Conservation (phyloP, 2,797 vertebrate genomes). For the Platalea minor region DNA sequence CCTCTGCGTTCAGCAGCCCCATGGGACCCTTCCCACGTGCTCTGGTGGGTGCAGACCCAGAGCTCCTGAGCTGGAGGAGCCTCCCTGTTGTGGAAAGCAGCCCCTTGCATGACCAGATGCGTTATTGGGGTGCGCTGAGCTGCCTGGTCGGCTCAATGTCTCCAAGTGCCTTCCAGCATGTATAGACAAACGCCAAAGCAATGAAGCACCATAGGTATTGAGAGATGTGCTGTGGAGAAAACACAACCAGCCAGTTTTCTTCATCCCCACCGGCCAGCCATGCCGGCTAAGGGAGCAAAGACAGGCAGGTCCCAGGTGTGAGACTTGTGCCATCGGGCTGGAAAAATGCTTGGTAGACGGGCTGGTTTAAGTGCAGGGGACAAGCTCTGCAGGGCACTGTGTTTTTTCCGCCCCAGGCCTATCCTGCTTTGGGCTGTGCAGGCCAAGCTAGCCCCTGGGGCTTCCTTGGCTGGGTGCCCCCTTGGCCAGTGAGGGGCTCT, state of each 20-base stretch:
- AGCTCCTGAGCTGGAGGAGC: neutral
- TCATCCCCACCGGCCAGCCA: neutral
- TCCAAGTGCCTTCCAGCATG: neutral
- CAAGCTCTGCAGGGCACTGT: neutral
- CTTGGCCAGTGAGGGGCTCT: neutral
- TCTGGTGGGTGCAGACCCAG: neutral
- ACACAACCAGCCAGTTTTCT: neutral
- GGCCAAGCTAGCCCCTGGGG: neutral
- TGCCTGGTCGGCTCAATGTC: neutral
- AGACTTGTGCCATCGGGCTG: neutral
- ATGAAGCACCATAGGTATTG: neutral
- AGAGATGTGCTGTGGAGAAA: neutral
- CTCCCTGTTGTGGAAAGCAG: neutral
- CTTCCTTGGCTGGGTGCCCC: neutral
- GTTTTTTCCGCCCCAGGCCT: neutral
- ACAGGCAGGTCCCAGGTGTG: neutral
- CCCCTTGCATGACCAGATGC: neutral
- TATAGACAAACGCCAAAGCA: neutral
- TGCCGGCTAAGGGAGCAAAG: accelerated
- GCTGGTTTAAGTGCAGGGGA: neutral
- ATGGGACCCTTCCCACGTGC: accelerated
- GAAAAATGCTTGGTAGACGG: accelerated
- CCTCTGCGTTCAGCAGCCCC: neutral
- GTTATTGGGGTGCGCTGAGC: neutral
- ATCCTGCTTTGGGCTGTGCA: neutral